Base-by-base conservation (phyloP, 2,113 vertebrate species). In the Hippocampus zosterae region DNA sequence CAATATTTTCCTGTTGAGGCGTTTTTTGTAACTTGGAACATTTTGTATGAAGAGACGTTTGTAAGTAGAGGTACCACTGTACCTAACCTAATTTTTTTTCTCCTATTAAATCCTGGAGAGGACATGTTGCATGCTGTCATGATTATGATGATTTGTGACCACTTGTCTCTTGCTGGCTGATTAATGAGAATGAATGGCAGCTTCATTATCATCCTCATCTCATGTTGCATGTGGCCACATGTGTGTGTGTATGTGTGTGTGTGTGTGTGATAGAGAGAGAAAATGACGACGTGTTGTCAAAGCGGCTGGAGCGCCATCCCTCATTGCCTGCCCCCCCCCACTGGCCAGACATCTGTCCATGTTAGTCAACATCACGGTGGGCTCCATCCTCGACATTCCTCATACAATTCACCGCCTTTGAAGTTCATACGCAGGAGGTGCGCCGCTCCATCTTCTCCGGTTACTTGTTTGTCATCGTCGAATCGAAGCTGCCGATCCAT, bases 341-440 rank as follows among this genome's bases (percentile, higher is more conserved):
- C 71, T 70, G 63, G 82, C 80, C 72, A 53, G 77, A 81, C 86
- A 91, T 90, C 87, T 88, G 87, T 88, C 88, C 89, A 80, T 84
- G 86, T 85, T 88, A 89, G 80, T 87, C 88, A 86, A 82, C 86
- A 84, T 86, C 86, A 86, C 53, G 76, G 71, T 73, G 80, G 71
- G 77, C 82, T 86, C 81, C 88, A 82, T 85, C 88, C 84, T 77
- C 86, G 76, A 59, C 77, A 83, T 87, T 83, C 85, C 81, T 88
- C 87, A 84, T 74, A 80, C 76, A 76, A 69, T 76, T 70, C 74
- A 81, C 77, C 79, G 69, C 67, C 67, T 79, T 70, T 73, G 3
- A 82, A 85, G 76, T 55, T 62, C 65, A 61, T 68, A 69, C 69
- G 68, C 69, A 80, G 81, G 77, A 86, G 76, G 66, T 82, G 53